Conservation (phyloP, 2,113 vertebrate species). For the Hemichromis elongatus region DNA sequence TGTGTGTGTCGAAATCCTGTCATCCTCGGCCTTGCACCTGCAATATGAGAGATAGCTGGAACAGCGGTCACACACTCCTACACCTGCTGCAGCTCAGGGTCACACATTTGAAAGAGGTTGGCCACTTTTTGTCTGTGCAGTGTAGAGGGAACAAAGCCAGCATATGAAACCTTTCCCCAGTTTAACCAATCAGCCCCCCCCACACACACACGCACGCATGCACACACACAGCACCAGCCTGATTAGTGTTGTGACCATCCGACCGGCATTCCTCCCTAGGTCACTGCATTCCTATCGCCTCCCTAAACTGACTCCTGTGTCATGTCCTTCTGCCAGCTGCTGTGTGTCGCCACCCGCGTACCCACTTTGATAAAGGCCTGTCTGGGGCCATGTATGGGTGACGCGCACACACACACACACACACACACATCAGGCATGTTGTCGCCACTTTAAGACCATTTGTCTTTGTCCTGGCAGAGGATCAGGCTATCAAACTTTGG, state of each 20-base stretch:
- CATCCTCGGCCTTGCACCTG: constrained; percentile 58
- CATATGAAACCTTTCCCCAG: background rate
- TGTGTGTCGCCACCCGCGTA: constrained; percentile 61
- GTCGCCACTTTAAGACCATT: constrained; percentile 61
- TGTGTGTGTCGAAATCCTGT: background rate
- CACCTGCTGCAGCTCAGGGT: constrained; percentile 24
- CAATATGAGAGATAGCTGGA: constrained; percentile 10
- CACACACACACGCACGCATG: background rate
- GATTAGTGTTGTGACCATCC: constrained; percentile 20
- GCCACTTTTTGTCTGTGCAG: background rate
- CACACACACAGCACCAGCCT: background rate
- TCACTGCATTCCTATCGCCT: constrained; percentile 65
- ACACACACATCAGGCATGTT: background rate
- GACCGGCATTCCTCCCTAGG: constrained; percentile 37
- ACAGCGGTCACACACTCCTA: constrained; percentile 23
- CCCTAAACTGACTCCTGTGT: constrained; percentile 69
- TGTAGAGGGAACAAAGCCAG: background rate
- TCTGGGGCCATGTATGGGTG: constrained; percentile 51
- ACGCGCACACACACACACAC: background rate
- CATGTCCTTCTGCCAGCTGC: constrained; percentile 73
- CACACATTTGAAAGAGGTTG: background rate
- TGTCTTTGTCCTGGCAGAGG: constrained; percentile 41
- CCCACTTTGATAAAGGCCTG: constrained; percentile 64
- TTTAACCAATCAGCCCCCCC: background rate
- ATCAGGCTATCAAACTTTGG: constrained; percentile 3